These are phyloP conservation scores for Scolanthus callimorphus DNA, from an alignment of 92 coral and sea anemone genomes.

Conservation along the genomic window DNA sequence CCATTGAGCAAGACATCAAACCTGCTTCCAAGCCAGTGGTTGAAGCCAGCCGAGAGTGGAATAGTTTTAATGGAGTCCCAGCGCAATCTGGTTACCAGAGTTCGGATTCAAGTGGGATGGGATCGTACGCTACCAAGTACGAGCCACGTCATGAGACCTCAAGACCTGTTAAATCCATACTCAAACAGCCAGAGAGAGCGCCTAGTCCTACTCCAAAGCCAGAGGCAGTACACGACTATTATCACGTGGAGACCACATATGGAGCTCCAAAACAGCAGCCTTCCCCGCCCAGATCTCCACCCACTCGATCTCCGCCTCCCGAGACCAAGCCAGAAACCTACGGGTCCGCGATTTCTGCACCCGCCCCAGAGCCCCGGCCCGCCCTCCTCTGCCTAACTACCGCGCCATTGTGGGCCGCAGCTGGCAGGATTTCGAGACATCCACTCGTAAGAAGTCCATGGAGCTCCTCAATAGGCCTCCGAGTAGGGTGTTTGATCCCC, in stretches of 20 bases:
- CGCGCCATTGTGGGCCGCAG: slow-evolving; percentile 24
- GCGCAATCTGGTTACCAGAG: not conserved
- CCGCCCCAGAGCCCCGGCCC: slow-evolving; percentile 1
- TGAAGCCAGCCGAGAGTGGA: not conserved
- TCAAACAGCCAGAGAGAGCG: slow-evolving; percentile 9
- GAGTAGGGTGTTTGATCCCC: slow-evolving; percentile 6
- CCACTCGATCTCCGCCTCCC: not conserved
- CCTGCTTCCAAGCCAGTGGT: not conserved
- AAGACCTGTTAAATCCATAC: slow-evolving; percentile 14
- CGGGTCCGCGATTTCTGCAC: not conserved
- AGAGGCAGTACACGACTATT: no score
- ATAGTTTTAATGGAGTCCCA: not conserved
- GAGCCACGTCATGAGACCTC: not conserved
- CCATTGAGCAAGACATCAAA: slow-evolving; percentile 4
- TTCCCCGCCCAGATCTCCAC: not conserved
- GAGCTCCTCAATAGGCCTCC: slow-evolving; percentile 24
- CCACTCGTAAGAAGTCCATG: slow-evolving; percentile 31
- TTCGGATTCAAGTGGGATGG: not conserved
- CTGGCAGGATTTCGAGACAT: slow-evolving; percentile 36
- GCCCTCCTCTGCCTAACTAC: slow-evolving; percentile 1
- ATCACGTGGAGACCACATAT: no score
- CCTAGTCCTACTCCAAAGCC: not conserved
- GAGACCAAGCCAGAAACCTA: not conserved
- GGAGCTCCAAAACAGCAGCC: no score
- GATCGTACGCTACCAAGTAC: not conserved